Percentiles rank a stretch among this genome's conserved stretches.
Evolutionary conservation across 2,797 vertebrate species (phyloP).

Genomic region (Glossophaga mutica): DNA sequence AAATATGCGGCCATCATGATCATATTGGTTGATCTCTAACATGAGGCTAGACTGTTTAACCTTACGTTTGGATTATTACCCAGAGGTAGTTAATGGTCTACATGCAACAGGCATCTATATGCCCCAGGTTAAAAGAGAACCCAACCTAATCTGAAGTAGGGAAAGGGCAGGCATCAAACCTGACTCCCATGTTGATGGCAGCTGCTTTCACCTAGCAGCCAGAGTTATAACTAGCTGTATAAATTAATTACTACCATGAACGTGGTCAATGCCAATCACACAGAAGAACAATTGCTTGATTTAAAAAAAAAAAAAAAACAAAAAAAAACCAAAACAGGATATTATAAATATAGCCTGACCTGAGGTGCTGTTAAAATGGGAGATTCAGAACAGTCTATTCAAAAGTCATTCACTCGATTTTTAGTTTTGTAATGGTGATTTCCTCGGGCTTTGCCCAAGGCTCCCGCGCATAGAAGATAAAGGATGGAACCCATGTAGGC

Average conservation of each 20-base stretch:
- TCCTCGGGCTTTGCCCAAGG: background rate
- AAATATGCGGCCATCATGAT: background rate
- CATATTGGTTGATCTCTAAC: background rate
- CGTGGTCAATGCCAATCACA: background rate
- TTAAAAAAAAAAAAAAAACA: background rate
- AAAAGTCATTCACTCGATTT: background rate
- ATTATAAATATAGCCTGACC: background rate
- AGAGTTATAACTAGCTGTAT: background rate
- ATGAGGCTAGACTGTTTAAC: background rate
- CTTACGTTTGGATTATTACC: background rate
- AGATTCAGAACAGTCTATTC: background rate
- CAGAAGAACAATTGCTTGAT: background rate
- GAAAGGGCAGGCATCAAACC: background rate
- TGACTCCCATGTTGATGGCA: background rate
- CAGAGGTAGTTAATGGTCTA: background rate
- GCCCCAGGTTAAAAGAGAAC: conserved; percentile 19
- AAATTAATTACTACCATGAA: conserved; percentile 10
- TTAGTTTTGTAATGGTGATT: background rate
- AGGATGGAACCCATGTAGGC: background rate
- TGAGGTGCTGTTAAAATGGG: background rate
- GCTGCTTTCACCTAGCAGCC: background rate
- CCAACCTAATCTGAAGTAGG: background rate
- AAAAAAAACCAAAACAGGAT: background rate
- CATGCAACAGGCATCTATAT: background rate
- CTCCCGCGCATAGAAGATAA: background rate